Conservation (phyloP, 1,140 invertebrate genomes). For the Pemphigus obesinymphae region DNA sequence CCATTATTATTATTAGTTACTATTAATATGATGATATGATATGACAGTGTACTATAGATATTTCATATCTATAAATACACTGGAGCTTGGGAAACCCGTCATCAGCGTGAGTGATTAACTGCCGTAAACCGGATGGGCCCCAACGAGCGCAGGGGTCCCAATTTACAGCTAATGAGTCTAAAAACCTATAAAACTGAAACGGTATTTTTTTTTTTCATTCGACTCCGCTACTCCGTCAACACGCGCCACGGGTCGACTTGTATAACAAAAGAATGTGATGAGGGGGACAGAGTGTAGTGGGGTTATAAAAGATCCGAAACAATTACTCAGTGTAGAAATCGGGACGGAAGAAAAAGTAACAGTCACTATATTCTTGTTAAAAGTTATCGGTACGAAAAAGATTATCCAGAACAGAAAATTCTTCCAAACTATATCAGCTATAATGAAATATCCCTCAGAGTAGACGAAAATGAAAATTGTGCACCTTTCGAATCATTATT, state of each 20-base stretch:
- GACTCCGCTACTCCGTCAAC: no score
- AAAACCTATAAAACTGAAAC: no score
- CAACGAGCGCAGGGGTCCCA: no score
- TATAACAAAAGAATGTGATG: background rate
- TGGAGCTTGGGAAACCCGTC: background rate
- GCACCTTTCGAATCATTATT: no score
- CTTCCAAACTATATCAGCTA: no score
- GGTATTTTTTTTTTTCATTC: background rate
- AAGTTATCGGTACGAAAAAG: background rate
- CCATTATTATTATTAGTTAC: no score
- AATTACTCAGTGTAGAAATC: slow-evolving; percentile 7
- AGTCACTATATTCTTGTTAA: background rate
- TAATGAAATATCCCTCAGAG: no score
- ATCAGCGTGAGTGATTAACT: slow-evolving; percentile 6
- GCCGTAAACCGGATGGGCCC: background rate
- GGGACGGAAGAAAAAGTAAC: background rate
- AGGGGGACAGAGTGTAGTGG: no score
- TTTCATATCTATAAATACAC: background rate
- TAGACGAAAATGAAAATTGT: no score
- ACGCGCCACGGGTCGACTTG: background rate
- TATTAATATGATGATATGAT: no score
- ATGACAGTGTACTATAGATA: no score
- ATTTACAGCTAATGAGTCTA: background rate
- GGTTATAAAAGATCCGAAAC: background rate
- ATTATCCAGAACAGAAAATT: background rate